Base-by-base conservation (phyloP, 2,113 vertebrate species). In the Elephantulus edwardii region DNA sequence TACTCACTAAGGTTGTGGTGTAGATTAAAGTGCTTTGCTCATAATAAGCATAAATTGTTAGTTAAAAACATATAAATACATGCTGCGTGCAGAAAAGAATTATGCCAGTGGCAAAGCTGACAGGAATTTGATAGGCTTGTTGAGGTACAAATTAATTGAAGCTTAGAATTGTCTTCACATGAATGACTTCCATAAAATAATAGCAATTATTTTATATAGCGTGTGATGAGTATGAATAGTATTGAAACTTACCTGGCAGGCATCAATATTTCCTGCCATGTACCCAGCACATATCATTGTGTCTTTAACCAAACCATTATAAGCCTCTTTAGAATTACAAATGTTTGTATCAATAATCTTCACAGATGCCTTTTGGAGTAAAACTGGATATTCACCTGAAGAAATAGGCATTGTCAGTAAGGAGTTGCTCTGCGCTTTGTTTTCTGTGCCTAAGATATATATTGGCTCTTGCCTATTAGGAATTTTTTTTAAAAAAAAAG, bases 201-300 rank as follows among this genome's bases (percentile, higher is more conserved):
- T 6, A 81, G 1, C 8, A 66, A 17, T 48, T 72, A 24, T 20
- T 86, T 8, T 60, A 22, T 62, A 40, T 14, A 52, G 28, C 62
- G 4, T n/a, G 6, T 80, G 17, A 24, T 56, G 17, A 76, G 2
- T 79, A 13, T 38, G 30, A 82, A 64, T 81, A 58, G 60, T 28
- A 16, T 58, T 40, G 8, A 12, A 33, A 76, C 42, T 91, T 97
- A 98, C 98, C 98, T 98, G 98, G 93, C 98, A 98, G n/a, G 98
- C 98, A 78, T 98, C 98, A 2, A 98, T 95, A 76, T 97, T 97
- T 91, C 98, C 98, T 1, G 1, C 38, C 30, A 98, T 95, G 56
- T 98, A 80, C 54, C 98, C 98, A n/a, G 98, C 98, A 66, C 98
- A 98, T 38, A 97, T 20, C 98, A 98, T 98, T 52, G 97, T 97